Percentiles rank a stretch among this genome's conserved stretches.
These are phyloP conservation scores for Nymphalis io DNA, from an alignment of 1,140 invertebrate genomes.

Conservation along the genomic window DNA sequence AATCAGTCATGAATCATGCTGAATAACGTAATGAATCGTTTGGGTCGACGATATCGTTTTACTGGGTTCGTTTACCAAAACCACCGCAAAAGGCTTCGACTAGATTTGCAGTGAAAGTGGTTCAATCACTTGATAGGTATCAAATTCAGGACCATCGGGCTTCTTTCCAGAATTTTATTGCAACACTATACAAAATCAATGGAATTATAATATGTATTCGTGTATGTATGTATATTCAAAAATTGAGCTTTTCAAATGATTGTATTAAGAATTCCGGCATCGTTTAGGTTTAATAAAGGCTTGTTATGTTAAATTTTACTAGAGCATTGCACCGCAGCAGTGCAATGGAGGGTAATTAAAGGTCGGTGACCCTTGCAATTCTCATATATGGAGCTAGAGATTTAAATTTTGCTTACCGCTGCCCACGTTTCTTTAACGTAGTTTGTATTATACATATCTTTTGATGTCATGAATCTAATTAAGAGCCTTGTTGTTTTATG, in stretches of 20 bases:
- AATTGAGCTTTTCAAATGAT: constrained; percentile 3
- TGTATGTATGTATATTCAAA: neutral
- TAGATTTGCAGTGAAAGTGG: constrained; percentile 48
- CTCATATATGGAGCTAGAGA: constrained; percentile 40
- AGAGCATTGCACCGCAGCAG: constrained; percentile 72
- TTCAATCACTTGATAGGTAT: constrained; percentile 57
- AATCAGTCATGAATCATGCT: constrained; percentile 56
- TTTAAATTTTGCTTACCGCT: constrained; percentile 29
- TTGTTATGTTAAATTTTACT: constrained; percentile 79
- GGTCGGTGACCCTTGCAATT: constrained; percentile 61
- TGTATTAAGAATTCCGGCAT: constrained; percentile 52
- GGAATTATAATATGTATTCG: neutral
- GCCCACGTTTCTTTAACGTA: constrained; percentile 5
- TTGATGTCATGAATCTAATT: too few species aligned
- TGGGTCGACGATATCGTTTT: constrained; percentile 56
- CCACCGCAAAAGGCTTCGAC: constrained; percentile 59
- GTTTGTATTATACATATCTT: too few species aligned
- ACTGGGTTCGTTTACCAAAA: constrained; percentile 56
- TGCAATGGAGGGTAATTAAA: constrained; percentile 70
- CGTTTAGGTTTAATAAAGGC: constrained; percentile 71
- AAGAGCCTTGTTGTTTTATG: too few species aligned
- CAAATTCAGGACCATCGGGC: constrained; percentile 40
- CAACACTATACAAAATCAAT: constrained; percentile 1
- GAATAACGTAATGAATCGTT: constrained; percentile 47
- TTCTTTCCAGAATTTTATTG: constrained; percentile 38